phyloP scores from a whole-genome alignment of 2,113 vertebrate genomes.

The Callocephalon fimbriatum region DNA sequence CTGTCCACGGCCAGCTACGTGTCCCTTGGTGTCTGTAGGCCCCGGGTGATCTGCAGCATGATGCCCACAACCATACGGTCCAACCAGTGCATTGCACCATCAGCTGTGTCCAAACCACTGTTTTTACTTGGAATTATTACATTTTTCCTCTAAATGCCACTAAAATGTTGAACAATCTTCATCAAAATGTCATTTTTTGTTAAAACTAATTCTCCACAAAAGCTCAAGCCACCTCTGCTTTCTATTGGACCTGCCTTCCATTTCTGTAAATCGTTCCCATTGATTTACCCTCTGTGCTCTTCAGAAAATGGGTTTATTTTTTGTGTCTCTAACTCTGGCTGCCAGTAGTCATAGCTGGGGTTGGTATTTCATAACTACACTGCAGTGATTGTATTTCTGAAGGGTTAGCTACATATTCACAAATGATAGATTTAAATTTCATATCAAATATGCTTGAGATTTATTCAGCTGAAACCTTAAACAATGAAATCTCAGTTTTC shows the following conservation, averaged over 20 bases:
- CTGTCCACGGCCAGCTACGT: fast-evolving
- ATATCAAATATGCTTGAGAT: background rate
- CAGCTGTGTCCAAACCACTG: background rate
- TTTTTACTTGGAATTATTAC: background rate
- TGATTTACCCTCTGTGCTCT: background rate
- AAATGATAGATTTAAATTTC: background rate
- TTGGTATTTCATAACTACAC: background rate
- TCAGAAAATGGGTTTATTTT: background rate
- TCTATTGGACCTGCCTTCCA: background rate
- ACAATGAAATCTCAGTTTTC: background rate
- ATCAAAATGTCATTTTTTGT: background rate
- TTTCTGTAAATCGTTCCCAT: background rate
- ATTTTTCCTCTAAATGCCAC: background rate
- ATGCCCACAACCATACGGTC: fast-evolving
- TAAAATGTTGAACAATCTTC: background rate
- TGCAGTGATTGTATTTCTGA: background rate
- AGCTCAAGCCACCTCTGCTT: background rate
- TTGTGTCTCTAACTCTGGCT: background rate
- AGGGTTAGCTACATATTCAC: background rate
- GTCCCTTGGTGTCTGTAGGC: background rate
- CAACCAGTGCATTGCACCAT: fast-evolving
- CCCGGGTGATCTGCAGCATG: fast-evolving
- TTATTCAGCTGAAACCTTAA: slow-evolving; percentile 24
- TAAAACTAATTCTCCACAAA: background rate
- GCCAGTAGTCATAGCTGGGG: background rate